Evolutionary conservation across 2,888 invertebrate genomes (phyloP), one percentile per base, ranked within the genome.

Genomic region (Chaetogeoica ovagalla): DNA sequence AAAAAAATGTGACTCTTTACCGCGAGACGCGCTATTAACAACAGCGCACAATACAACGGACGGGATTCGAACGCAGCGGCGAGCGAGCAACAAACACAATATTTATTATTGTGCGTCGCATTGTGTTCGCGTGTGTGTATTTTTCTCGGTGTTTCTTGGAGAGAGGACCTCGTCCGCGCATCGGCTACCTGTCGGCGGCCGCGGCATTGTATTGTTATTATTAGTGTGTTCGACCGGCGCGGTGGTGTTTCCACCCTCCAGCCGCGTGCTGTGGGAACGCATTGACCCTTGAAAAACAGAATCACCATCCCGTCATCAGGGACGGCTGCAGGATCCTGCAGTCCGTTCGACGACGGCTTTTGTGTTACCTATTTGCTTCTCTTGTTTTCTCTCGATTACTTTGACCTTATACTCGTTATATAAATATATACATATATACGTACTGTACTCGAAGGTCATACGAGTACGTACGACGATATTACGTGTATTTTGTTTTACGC

Each of bases 281-380:
- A 19, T 59, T 75, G 75, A 75, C 75, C 75, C 75, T 68, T n/a
- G 9, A 7, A 23, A 30, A 21, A n/a, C 52, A n/a, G 30, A 39
- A 59, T 59, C 48, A 23, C 55, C n/a, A 7, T 8, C 0, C 9
- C n/a, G n/a, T n/a, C 19, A 8, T 23, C 69, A 57, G 69, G 63
- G 55, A 52, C 63, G 73, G 21, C 13, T 30, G 30, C 30, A 30
- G n/a, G 19, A 70, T 70, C 69, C 11, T 39, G n/a, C n/a, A n/a
- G 21, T 57, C 75, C 48, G 52, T 75, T 19, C 23, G 65, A n/a
- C n/a, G 21, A 65, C 55, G 74, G 52, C 21, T 74, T 74, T 55
- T 74, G 65, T 74, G 60, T 72, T 72, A n/a, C n/a, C n/a, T n/a
- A 62, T 72, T 72, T 74, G 55, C 65, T 74, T 9, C 74, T 74